Conservation (phyloP, 2,113 vertebrate genomes). For the Speoplatyrhinus poulsoni region DNA sequence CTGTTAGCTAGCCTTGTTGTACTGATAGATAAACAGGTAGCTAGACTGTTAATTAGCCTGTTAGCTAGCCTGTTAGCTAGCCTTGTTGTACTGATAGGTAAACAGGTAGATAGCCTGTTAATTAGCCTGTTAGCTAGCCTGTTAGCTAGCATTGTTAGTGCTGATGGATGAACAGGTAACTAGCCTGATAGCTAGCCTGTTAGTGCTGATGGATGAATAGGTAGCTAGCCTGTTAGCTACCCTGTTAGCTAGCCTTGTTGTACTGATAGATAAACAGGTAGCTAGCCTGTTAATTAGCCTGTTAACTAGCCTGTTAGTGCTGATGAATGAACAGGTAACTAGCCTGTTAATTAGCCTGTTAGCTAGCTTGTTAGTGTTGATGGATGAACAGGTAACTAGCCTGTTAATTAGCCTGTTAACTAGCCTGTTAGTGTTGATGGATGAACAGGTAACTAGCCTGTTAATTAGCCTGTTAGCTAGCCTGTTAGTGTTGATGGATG, state of each 20-base stretch:
- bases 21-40: not conserved
- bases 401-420: too few species aligned
- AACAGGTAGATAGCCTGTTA: slow-evolving; percentile 80
- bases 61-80: too few species aligned
- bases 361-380: not conserved
- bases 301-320: slow-evolving; percentile 43
- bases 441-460: slow-evolving; percentile 83
- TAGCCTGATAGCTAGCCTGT: too few species aligned
- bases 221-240: slow-evolving; percentile 62
- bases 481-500: not conserved
- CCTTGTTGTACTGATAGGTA: slow-evolving; percentile 76
- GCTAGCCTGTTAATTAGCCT: not conserved
- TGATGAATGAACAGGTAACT: slow-evolving; percentile 87
- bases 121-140: not conserved
- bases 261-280: too few species aligned
- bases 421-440: slow-evolving; percentile 69
- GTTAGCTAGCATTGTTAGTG: not conserved
- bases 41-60: too few species aligned
- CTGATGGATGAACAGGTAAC: not conserved
- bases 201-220: slow-evolving; percentile 85
- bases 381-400: not conserved
- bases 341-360: not conserved
- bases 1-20: not conserved
- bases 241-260: too few species aligned
- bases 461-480: too few species aligned